phyloP scores from a whole-genome alignment of 2,888 invertebrate species.

The Onthophagus sagittarius region DNA sequence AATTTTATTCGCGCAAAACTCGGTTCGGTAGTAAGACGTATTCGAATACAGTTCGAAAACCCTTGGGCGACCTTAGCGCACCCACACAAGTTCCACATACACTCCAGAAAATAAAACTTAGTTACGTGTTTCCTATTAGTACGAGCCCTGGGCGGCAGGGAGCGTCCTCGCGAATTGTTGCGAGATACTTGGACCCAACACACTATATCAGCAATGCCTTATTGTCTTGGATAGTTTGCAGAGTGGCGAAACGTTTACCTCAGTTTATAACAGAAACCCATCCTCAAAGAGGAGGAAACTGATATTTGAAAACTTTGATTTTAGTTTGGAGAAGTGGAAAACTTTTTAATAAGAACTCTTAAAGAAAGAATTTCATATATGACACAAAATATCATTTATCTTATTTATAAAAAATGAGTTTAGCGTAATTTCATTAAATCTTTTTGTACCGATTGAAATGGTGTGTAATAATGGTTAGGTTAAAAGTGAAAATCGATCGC shows the following conservation, averaged over 20 bases:
- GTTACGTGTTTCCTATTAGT: not conserved
- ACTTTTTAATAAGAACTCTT: not conserved
- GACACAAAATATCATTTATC: not conserved
- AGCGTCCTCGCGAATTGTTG: not conserved
- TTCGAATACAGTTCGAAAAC: not conserved
- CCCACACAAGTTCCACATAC: not conserved
- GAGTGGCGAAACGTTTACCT: not conserved
- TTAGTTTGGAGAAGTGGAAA: not conserved
- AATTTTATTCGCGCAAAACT: not conserved
- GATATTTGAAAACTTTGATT: not conserved
- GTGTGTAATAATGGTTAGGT: not conserved
- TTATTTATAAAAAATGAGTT: not conserved
- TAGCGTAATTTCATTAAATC: too few relatives aligned
- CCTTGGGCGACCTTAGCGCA: not conserved
- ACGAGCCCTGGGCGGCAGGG: not conserved
- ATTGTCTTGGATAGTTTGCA: not conserved
- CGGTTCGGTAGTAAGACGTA: not conserved
- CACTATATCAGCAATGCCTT: not conserved
- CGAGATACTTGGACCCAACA: not conserved
- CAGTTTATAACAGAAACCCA: not conserved
- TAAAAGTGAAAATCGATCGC: not conserved
- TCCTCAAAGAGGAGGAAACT: not conserved
- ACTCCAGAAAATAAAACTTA: not conserved
- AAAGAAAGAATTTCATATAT: not conserved
- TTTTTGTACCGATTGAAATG: too few relatives aligned